These are phyloP conservation scores for Myxocyprinus asiaticus DNA, from an alignment of 2,113 vertebrate genomes.

Conservation along the genomic window DNA sequence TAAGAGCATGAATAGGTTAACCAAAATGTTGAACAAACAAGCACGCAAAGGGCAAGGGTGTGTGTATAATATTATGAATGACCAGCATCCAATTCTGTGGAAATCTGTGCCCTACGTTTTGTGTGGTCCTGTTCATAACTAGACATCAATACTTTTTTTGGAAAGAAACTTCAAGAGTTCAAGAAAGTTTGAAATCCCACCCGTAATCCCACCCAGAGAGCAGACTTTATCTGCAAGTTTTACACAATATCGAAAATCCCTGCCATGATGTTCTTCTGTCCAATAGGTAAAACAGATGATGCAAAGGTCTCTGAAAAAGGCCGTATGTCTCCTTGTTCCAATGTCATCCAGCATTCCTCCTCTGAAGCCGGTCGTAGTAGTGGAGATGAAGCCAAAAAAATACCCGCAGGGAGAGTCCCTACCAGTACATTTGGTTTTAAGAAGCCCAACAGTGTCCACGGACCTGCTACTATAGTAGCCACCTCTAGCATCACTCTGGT, in stretches of 20 bases:
- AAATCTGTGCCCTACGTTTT: too few relatives aligned
- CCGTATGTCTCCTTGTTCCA: constrained; percentile 83
- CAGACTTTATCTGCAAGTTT: constrained; percentile 17
- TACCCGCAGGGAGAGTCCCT: constrained; percentile 76
- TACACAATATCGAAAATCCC: neutral
- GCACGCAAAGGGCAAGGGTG: too few relatives aligned
- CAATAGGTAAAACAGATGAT: constrained; percentile 66
- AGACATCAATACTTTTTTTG: too few relatives aligned
- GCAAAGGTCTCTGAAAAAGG: constrained; percentile 95
- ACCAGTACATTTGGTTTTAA: constrained; percentile 95
- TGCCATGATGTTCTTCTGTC: constrained; percentile 16
- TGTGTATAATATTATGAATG: too few relatives aligned
- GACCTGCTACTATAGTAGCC: neutral
- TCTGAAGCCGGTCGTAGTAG: constrained; percentile 93
- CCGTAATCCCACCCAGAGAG: neutral
- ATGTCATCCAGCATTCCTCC: constrained; percentile 89
- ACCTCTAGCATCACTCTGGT: constrained; percentile 83
- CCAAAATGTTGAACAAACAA: too few relatives aligned
- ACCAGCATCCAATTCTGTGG: too few relatives aligned
- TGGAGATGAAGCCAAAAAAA: constrained; percentile 87
- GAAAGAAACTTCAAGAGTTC: too few relatives aligned
- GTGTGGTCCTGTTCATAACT: too few relatives aligned
- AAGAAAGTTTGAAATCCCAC: neutral
- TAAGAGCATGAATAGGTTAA: too few relatives aligned
- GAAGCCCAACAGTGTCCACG: constrained; percentile 78